phyloP scores from a whole-genome alignment of 1,140 invertebrate species.

The Ceratina calcarata region DNA sequence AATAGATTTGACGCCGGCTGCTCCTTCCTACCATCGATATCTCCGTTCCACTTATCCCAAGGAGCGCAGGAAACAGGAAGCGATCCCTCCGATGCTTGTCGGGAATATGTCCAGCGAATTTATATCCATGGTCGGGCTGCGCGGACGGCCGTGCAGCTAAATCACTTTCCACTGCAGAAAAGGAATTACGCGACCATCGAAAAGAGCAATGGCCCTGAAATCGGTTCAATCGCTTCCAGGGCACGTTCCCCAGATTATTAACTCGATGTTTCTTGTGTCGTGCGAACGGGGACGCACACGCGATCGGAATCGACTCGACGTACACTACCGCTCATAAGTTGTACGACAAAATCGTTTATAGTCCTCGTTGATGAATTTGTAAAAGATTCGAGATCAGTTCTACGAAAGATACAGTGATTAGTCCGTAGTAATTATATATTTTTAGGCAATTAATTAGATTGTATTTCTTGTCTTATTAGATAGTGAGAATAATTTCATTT shows the following conservation, averaged over 20 bases:
- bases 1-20: background rate
- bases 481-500: background rate
- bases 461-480: no score
- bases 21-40: constrained; percentile 29
- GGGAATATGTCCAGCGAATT: constrained; percentile 53
- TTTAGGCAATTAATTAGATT: no score
- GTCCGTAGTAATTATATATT: no score
- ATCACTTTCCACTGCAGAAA: constrained; percentile 47
- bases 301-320: background rate
- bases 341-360: no score
- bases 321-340: background rate
- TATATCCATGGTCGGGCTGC: constrained; percentile 41
- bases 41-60: constrained; percentile 34
- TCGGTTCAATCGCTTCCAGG: constrained; percentile 48
- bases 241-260: constrained; percentile 41
- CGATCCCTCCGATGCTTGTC: constrained; percentile 46
- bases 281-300: background rate
- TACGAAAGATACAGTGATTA: no score
- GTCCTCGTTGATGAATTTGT: no score
- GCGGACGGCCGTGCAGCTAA: constrained; percentile 24
- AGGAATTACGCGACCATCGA: constrained; percentile 35
- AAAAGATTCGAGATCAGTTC: no score
- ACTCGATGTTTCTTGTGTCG: background rate
- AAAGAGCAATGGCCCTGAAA: constrained; percentile 47
- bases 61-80: constrained; percentile 51